phyloP scores from a whole-genome alignment of 53 echinoderm and acorn worm species.

The Mesocentrotus franciscanus region DNA sequence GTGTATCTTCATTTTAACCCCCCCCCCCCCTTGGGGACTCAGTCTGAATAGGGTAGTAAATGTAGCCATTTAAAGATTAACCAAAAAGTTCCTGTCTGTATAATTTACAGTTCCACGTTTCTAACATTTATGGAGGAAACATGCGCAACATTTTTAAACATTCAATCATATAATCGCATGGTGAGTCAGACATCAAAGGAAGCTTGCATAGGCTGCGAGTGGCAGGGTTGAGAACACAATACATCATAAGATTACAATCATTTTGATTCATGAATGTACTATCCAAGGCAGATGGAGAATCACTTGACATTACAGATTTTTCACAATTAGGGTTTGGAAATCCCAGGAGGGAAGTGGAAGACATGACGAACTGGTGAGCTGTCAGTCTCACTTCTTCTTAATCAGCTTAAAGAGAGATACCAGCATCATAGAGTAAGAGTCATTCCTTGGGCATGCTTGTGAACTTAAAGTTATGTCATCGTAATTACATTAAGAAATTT shows the following conservation, averaged over 20 bases:
- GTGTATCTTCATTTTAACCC: neutral
- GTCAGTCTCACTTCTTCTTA: slow-evolving; percentile 38
- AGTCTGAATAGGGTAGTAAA: neutral
- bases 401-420: slow-evolving; percentile 22
- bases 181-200: slow-evolving; percentile 26
- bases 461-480: neutral
- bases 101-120: neutral
- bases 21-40: neutral
- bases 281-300: slow-evolving; percentile 14
- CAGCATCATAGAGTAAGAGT: neutral
- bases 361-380: slow-evolving; percentile 38
- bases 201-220: slow-evolving; percentile 5
- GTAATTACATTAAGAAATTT: neutral
- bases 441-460: neutral
- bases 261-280: slow-evolving; percentile 20
- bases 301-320: slow-evolving; percentile 43
- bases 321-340: slow-evolving; percentile 34
- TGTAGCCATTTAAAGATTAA: neutral
- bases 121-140: neutral
- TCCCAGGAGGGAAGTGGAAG: neutral
- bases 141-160: neutral
- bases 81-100: neutral
- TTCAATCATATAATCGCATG: neutral
- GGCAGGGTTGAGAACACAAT: slow-evolving; percentile 36
- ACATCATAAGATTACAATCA: slow-evolving; percentile 22